These are phyloP conservation scores for Eumacrocentrus americanus DNA, from an alignment of 2,888 invertebrate species.

Conservation along the genomic window DNA sequence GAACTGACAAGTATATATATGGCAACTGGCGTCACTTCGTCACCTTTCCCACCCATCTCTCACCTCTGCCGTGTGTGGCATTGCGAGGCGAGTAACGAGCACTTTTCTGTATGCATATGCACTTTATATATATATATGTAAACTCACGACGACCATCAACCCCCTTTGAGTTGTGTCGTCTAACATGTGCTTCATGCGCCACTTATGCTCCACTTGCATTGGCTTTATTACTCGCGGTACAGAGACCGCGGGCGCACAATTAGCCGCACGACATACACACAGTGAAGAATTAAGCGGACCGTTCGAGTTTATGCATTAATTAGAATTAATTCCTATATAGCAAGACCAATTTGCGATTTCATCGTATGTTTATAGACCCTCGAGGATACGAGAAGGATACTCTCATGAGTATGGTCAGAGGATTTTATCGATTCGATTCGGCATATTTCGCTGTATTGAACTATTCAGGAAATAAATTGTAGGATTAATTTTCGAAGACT, in stretches of 20 bases:
- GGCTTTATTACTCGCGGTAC: conserved; percentile 30
- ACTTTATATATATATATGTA: too few relatives aligned
- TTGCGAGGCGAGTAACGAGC: conserved; percentile 11
- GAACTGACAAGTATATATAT: conserved; percentile 24
- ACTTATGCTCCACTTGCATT: conserved; percentile 13
- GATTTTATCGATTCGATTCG: too few relatives aligned
- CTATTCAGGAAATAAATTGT: too few relatives aligned
- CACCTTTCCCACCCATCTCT: conserved; percentile 36
- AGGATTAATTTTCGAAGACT: too few relatives aligned
- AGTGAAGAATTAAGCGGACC: conserved; percentile 18
- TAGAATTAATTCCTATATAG: conserved; percentile 34
- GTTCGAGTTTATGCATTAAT: conserved; percentile 28
- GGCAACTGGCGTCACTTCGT: conserved; percentile 25
- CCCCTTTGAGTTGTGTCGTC: conserved; percentile 3
- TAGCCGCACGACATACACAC: conserved; percentile 34
- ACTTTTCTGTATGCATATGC: background rate
- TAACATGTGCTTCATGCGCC: too few relatives aligned
- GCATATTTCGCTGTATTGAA: too few relatives aligned
- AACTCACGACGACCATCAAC: background rate
- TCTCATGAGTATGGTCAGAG: too few relatives aligned
- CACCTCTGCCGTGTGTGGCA: conserved; percentile 22
- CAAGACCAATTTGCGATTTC: background rate
- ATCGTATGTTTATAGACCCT: too few relatives aligned
- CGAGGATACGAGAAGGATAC: too few relatives aligned
- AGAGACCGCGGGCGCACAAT: conserved; percentile 31